Conservation (phyloP, 1,140 invertebrate species). For the Reticulitermes speratus region DNA sequence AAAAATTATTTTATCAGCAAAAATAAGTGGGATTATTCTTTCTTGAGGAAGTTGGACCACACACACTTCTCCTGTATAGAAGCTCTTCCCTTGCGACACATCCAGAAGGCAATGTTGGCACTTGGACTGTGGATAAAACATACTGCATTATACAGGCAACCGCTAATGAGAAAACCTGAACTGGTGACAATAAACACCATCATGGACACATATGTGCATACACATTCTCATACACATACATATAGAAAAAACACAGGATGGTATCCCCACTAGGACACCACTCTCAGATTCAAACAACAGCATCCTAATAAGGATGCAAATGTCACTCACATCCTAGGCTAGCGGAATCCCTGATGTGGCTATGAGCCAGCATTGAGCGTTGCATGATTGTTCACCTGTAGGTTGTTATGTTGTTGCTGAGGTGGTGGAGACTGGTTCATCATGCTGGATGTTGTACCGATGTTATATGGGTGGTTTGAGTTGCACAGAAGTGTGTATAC, state of each 20-base stretch:
- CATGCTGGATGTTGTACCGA: constrained; percentile 1
- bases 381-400: constrained; percentile 32
- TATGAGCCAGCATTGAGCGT: constrained; percentile 31
- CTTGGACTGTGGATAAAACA: constrained; percentile 32
- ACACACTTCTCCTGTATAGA: constrained; percentile 21
- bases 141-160: constrained; percentile 1
- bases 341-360: constrained; percentile 23
- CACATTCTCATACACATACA: not conserved
- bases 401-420: constrained; percentile 26
- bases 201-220: not conserved
- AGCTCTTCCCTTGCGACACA: constrained; percentile 23
- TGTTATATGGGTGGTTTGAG: constrained; percentile 69
- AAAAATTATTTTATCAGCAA: constrained; percentile 29
- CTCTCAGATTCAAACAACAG: constrained; percentile 3
- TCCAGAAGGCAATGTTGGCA: constrained; percentile 34
- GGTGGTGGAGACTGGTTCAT: constrained; percentile 22
- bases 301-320: not conserved
- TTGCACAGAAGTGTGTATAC: constrained; percentile 90
- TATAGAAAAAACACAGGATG: not conserved
- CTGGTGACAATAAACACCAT: not conserved
- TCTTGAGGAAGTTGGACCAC: not conserved
- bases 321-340: constrained; percentile 12
- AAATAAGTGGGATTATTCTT: constrained; percentile 26
- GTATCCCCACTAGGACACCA: not conserved
- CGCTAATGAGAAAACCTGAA: constrained; percentile 1